Conservation (phyloP, 2,888 invertebrate species). For the Drosophila histrio region DNA sequence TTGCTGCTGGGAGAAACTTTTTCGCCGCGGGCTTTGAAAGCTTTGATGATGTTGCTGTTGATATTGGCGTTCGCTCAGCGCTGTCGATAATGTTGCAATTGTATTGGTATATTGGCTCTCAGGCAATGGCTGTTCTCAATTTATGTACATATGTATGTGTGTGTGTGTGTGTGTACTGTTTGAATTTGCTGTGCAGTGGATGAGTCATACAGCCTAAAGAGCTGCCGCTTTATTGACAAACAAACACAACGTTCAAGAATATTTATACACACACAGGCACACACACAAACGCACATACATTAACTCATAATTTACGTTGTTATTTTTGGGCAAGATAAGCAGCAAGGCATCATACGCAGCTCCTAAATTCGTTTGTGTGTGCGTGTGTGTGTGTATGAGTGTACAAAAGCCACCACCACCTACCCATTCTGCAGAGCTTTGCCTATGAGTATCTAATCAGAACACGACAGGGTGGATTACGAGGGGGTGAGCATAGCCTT, state of each 20-base stretch:
- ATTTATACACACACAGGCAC: conserved; percentile 56
- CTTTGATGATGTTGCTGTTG: conserved; percentile 54
- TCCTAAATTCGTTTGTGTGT: neutral
- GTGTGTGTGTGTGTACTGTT: conserved; percentile 40
- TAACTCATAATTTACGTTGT: conserved; percentile 80
- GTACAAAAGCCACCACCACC: neutral
- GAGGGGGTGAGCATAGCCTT: conserved; percentile 23
- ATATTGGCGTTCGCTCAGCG: conserved; percentile 55
- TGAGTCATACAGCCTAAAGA: conserved; percentile 60
- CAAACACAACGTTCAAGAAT: conserved; percentile 63
- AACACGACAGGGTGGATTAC: neutral
- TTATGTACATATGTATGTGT: conserved; percentile 30
- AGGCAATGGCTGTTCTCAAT: neutral
- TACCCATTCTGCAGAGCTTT: conserved; percentile 5
- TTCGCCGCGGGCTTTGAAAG: conserved; percentile 59
- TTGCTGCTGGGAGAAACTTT: conserved; percentile 62
- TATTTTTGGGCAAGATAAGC: conserved; percentile 61
- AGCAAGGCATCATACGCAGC: conserved; percentile 50
- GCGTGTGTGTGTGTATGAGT: neutral
- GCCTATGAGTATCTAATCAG: conserved; percentile 39
- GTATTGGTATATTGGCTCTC: conserved; percentile 59
- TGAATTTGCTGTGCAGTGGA: conserved; percentile 59
- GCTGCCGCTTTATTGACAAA: conserved; percentile 71
- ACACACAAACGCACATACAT: conserved; percentile 45
- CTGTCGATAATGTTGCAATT: conserved; percentile 62